Evolutionary conservation across 2,888 invertebrate genomes (phyloP), one percentile per base, ranked within the genome.

Genomic region (Pollenia labialis): DNA sequence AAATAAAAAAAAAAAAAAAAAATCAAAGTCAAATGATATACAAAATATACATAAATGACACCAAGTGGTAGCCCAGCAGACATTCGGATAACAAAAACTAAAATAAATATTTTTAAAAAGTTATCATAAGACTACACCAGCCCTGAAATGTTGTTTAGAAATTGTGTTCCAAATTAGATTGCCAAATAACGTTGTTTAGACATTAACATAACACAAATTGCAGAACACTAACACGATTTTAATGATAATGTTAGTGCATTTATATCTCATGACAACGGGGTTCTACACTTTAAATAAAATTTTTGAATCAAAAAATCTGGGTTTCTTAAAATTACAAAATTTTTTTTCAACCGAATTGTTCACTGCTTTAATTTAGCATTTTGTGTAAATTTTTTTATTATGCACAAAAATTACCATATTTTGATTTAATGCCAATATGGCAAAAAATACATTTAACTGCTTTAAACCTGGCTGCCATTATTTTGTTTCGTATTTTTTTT

Each of bases 351-450:
- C 9, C 1, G 1, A 1, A 72, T 11, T 72, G 60, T 68, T 82
- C 58, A 60, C 44, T 75, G 75, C 54, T 44, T 44, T 9, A 68
- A 32, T 60, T 72, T 66, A 32, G 32, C 52, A 58, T 32, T 32
- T 32, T 32, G 32, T 58, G 71, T 60, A 58, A 12, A 50, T 46
- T 52, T 72, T 72, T 76, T 81, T 83, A 80, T 32, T 32, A 32
- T 32, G 82, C 86, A 82, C 75, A 54, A 72, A 84, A 83, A 87
- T 84, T 81, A 81, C 86, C 86, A 87, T 87, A 84, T 87, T 87
- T 87, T 87, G 86, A 87, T 87, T 87, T 87, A 81, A 87, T 74
- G 66, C 72, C 80, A 72, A 84, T 84, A 77, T 48, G n/a, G 46
- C 32, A 52, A 85, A 48, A 74, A 48, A 77, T 71, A 50, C 10